Percentiles rank a stretch among this genome's conserved stretches.
Evolutionary conservation across 2,888 invertebrate species (phyloP).

Genomic region (Calameuta idolon): DNA sequence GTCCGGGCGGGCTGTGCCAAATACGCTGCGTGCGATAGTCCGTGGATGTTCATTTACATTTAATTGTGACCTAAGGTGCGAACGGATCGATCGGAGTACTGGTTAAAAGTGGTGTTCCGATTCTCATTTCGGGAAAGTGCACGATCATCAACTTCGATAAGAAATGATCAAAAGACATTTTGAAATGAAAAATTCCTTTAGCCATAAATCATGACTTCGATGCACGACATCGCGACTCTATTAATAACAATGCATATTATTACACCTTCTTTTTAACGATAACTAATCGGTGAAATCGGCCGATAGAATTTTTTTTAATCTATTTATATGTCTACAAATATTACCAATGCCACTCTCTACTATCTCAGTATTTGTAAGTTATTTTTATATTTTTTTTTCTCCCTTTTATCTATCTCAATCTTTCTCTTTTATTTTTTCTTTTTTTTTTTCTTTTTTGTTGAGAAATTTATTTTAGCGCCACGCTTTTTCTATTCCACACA

Average conservation of each 20-base stretch:
- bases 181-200: not conserved
- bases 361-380: constrained; percentile 48
- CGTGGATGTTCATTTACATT: not conserved
- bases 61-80: not conserved
- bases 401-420: constrained; percentile 1
- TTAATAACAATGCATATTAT: not conserved
- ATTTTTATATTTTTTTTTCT: constrained; percentile 26
- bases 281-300: not conserved
- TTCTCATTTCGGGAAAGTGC: not conserved
- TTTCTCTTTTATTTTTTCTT: constrained; percentile 1
- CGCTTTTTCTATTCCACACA: constrained; percentile 42
- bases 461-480: constrained; percentile 53
- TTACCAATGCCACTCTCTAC: constrained; percentile 31
- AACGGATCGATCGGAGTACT: not conserved
- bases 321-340: constrained; percentile 14
- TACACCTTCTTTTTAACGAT: not conserved
- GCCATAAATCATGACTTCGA: not conserved
- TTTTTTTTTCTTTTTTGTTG: constrained; percentile 45
- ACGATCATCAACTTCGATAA: not conserved
- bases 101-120: not conserved
- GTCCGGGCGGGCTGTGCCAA: not conserved
- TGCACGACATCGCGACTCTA: not conserved
- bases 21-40: not conserved
- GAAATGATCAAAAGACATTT: not conserved
- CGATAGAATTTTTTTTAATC: not conserved